Evolutionary conservation across 2,888 invertebrate genomes (phyloP).

Genomic region (Eupithecia tripunctaria): DNA sequence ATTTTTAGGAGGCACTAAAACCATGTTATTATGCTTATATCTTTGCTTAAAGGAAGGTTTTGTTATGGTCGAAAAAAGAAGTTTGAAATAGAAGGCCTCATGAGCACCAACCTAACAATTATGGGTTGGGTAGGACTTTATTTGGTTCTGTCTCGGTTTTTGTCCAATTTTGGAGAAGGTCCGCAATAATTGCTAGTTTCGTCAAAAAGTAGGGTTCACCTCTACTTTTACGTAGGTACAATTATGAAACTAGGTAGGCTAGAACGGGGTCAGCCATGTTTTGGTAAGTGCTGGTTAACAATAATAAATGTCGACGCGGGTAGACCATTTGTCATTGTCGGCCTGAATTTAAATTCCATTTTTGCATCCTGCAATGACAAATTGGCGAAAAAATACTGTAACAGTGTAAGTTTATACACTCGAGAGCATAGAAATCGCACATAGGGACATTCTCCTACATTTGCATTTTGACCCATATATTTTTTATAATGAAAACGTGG

Average conservation of each 20-base stretch:
- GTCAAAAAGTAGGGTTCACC: slow-evolving; percentile 1
- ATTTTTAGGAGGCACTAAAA: neutral
- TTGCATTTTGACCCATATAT: too few relatives aligned
- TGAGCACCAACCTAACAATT: neutral
- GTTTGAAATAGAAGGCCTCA: neutral
- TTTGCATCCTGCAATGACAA: neutral
- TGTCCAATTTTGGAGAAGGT: slow-evolving; percentile 6
- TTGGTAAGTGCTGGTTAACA: slow-evolving; percentile 15
- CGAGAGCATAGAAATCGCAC: too few relatives aligned
- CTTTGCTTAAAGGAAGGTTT: neutral
- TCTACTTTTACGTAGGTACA: slow-evolving; percentile 3
- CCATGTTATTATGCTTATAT: neutral
- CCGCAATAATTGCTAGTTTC: slow-evolving; percentile 11
- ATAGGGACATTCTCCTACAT: too few relatives aligned
- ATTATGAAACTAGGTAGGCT: slow-evolving; percentile 10
- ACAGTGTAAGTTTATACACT: too few relatives aligned
- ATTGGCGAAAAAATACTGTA: neutral
- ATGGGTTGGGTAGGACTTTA: neutral
- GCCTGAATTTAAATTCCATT: neutral
- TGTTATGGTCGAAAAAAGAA: neutral
- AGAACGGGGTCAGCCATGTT: slow-evolving; percentile 7
- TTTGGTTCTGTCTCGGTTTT: slow-evolving; percentile 1
- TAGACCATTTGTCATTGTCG: slow-evolving; percentile 3
- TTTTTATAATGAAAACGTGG: too few relatives aligned
- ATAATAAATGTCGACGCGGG: slow-evolving; percentile 14